Percentiles rank a stretch among this genome's conserved stretches.
Evolutionary conservation across 2,113 vertebrate genomes (phyloP).

Genomic region (Erythrolamprus reginae): DNA sequence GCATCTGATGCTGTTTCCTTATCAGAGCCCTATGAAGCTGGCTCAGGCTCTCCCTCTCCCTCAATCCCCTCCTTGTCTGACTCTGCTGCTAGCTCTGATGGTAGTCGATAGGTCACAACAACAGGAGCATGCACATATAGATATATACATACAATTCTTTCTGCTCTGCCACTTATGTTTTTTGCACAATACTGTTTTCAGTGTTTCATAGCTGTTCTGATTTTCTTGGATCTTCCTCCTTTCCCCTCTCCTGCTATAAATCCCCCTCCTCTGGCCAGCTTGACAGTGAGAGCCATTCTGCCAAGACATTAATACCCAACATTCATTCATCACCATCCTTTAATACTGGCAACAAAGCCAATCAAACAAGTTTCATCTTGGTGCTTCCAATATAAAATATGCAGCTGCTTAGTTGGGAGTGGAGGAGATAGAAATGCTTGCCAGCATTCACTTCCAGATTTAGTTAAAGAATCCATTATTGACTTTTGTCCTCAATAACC

Average conservation of each 20-base stretch:
- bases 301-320: background rate
- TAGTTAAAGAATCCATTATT: background rate
- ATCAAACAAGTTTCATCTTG: background rate
- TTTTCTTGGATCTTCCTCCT: background rate
- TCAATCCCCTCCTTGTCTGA: too few relatives aligned
- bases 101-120: too few relatives aligned
- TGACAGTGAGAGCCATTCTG: background rate
- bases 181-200: background rate
- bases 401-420: background rate
- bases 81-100: too few relatives aligned
- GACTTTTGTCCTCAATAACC: background rate
- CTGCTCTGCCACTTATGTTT: background rate
- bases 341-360: background rate
- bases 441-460: background rate
- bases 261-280: background rate
- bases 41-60: too few relatives aligned
- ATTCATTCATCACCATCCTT: background rate
- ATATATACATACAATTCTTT: background rate
- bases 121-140: background rate
- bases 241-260: background rate
- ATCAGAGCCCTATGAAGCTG: too few relatives aligned
- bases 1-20: too few relatives aligned
- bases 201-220: background rate
- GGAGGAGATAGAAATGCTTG: background rate
- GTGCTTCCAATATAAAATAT: background rate